Evolutionary conservation across 2,113 vertebrate species (phyloP).

Genomic region (Lynx canadensis): DNA sequence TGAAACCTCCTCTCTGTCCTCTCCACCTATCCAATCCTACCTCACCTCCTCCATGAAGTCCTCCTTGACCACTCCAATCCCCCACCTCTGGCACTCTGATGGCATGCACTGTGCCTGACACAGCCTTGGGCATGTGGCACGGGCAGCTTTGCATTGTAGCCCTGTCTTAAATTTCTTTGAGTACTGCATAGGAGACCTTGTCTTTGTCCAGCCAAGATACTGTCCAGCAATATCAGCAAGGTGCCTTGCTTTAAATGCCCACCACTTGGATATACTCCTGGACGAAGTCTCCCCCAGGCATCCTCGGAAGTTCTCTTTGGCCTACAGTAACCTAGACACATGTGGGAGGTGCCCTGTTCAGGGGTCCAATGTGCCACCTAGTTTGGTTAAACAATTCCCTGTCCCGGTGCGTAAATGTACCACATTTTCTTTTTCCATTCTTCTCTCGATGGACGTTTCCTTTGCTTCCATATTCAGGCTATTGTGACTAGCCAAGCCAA

Average conservation of each 20-base stretch:
- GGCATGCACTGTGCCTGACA: neutral
- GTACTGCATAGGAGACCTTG: neutral
- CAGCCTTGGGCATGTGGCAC: neutral
- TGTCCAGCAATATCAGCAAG: neutral
- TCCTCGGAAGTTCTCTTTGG: neutral
- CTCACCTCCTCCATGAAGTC: neutral
- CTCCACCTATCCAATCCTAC: neutral
- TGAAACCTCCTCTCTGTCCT: neutral
- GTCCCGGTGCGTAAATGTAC: fast-evolving
- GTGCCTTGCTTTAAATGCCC: neutral
- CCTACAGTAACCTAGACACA: neutral
- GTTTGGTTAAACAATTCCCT: neutral
- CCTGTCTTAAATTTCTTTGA: neutral
- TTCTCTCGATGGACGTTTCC: neutral
- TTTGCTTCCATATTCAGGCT: neutral
- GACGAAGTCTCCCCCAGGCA: neutral
- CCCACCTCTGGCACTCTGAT: neutral
- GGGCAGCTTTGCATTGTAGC: neutral
- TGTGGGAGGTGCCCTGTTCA: neutral
- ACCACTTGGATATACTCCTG: neutral
- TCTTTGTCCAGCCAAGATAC: neutral
- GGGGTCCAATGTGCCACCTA: neutral
- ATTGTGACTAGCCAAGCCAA: neutral
- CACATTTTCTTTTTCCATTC: neutral
- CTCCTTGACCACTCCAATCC: neutral